These are phyloP conservation scores for Glaucomys volans DNA, from an alignment of 2,113 vertebrate genomes.

Conservation along the genomic window DNA sequence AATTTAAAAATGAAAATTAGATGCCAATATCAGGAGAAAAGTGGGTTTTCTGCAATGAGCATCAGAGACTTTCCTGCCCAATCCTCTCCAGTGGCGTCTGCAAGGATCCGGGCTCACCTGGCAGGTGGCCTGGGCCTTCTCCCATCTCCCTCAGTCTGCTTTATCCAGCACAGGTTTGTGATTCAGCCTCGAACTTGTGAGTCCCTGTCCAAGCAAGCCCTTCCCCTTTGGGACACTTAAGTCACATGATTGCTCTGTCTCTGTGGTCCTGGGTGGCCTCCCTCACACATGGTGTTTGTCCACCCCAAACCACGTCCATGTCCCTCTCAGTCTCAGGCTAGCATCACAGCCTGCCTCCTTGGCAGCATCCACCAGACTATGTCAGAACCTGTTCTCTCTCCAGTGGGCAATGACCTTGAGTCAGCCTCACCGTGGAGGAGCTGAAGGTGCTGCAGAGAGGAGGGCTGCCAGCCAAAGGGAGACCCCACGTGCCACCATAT, in stretches of 20 bases:
- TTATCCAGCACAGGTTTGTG: neutral
- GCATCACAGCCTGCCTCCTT: neutral
- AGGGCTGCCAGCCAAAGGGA: neutral
- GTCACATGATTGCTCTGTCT: neutral
- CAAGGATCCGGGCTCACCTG: accelerated
- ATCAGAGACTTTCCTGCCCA: accelerated
- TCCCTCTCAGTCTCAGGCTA: accelerated
- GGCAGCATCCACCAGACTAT: neutral
- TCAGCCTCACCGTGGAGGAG: neutral
- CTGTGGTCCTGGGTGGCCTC: neutral
- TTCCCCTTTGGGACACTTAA: neutral
- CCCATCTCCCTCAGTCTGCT: neutral
- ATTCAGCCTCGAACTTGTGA: neutral
- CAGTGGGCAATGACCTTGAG: neutral
- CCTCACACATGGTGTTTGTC: neutral
- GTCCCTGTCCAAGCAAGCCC: neutral
- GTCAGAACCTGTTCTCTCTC: neutral
- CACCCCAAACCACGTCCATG: neutral
- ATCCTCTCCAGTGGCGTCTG: too few species aligned
- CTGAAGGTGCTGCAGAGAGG: too few species aligned
- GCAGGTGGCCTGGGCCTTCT: neutral
- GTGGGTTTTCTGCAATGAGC: neutral
- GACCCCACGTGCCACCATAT: neutral
- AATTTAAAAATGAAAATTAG: neutral
- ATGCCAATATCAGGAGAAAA: accelerated